Percentiles rank a stretch among this genome's conserved stretches.
These are phyloP conservation scores for Camponotus fellah DNA, from an alignment of 2,888 invertebrate genomes.

Conservation along the genomic window DNA sequence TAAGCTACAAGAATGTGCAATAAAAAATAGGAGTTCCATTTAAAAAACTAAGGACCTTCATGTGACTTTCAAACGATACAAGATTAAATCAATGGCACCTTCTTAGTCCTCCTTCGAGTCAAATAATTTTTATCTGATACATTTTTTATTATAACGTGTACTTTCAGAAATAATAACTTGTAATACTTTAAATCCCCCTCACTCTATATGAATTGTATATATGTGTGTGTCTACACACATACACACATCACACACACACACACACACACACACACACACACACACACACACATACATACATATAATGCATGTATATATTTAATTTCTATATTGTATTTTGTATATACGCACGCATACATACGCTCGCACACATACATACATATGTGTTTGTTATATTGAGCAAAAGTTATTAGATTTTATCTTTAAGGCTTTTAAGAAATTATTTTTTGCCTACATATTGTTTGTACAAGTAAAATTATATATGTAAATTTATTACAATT, in stretches of 20 bases:
- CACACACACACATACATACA: neutral
- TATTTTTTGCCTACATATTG: slow-evolving; percentile 15
- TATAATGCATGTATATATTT: neutral
- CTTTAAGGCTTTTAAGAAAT: neutral
- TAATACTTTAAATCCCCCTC: no score
- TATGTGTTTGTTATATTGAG: neutral
- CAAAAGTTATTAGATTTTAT: neutral
- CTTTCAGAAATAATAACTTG: no score
- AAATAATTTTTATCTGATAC: no score
- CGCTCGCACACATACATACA: neutral
- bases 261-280: neutral
- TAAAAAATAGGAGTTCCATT: no score
- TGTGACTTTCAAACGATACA: no score
- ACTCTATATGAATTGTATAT: neutral
- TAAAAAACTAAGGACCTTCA: no score
- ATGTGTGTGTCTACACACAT: no score
- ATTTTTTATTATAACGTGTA: no score
- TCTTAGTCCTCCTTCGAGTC: no score
- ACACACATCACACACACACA: neutral
- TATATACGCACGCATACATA: neutral
- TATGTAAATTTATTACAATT: slow-evolving; percentile 4
- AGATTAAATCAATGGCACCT: no score
- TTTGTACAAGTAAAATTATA: neutral
- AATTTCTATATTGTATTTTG: neutral
- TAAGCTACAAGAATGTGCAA: no score